Percentiles rank a stretch among this genome's conserved stretches.
Conservation (phyloP, 2,797 vertebrate genomes). For the Nyctalus aviator region DNA sequence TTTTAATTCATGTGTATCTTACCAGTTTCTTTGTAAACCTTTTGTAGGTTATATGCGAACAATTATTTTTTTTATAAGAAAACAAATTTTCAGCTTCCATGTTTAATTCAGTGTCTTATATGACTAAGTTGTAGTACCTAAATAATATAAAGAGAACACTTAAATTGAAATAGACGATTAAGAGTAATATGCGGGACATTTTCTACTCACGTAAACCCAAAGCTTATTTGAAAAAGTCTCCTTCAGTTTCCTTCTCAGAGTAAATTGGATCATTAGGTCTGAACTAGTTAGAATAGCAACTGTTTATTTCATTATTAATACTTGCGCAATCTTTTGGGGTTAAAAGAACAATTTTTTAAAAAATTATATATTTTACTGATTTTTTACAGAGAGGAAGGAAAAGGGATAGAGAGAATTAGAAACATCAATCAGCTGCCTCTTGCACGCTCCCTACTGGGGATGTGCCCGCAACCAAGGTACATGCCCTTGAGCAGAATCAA, state of each 20-base stretch:
- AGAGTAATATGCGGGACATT: not conserved
- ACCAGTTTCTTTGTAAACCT: not conserved
- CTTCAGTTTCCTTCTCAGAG: not conserved
- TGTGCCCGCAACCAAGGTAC: too few species aligned
- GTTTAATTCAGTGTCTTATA: not conserved
- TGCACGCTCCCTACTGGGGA: too few species aligned
- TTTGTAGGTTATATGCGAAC: not conserved
- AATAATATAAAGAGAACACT: not conserved
- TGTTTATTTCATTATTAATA: conserved; percentile 20
- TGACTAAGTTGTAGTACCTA: not conserved
- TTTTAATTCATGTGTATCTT: conserved; percentile 19
- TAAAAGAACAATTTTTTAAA: not conserved
- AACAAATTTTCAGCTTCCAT: not conserved
- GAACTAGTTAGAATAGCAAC: not conserved
- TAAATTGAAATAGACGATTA: not conserved
- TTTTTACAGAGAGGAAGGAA: too few species aligned
- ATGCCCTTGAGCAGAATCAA: too few species aligned
- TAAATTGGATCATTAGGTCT: not conserved
- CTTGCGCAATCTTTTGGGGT: not conserved
- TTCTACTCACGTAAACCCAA: not conserved
- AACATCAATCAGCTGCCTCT: too few species aligned
- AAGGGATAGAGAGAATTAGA: too few species aligned
- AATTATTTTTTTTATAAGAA: conserved; percentile 16
- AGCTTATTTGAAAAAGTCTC: not conserved
- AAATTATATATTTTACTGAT: too few species aligned